A percentile compares a stretch with the other conserved stretches of the same genome.
These are phyloP conservation scores for Perognathus longimembris DNA, from an alignment of 2,113 vertebrate species.

Conservation along the genomic window DNA sequence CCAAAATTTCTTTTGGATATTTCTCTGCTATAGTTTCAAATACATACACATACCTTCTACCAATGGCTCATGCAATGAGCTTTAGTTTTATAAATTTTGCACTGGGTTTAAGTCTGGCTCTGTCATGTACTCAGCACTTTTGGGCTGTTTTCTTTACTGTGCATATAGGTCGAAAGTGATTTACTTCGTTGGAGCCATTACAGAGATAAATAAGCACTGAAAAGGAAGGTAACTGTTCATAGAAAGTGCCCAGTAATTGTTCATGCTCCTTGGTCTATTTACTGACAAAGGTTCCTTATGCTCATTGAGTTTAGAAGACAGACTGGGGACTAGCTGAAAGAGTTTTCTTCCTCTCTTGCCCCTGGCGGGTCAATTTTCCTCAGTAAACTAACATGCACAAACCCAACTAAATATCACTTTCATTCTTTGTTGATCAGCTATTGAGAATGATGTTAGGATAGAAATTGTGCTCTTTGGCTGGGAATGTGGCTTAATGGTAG, in stretches of 20 bases:
- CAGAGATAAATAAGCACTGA: background rate
- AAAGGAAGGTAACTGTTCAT: slow-evolving; percentile 2
- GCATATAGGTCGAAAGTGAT: background rate
- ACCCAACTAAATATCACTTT: background rate
- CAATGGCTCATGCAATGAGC: background rate
- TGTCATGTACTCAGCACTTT: background rate
- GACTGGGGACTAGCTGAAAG: background rate
- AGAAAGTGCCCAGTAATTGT: background rate
- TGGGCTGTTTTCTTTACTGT: background rate
- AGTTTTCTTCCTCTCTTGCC: background rate
- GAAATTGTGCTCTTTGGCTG: background rate
- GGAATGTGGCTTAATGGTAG: no score
- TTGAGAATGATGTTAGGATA: background rate
- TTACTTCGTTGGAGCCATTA: background rate
- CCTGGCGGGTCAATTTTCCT: background rate
- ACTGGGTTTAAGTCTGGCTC: background rate
- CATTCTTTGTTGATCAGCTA: background rate
- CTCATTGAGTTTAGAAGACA: background rate
- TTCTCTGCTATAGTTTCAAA: slow-evolving; percentile 10
- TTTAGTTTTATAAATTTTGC: background rate
- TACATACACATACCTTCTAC: background rate
- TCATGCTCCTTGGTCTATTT: background rate
- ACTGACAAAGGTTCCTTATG: slow-evolving; percentile 19
- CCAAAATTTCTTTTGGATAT: background rate
- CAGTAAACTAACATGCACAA: background rate